Evolutionary conservation across 1,140 invertebrate species (phyloP), one percentile per base, ranked within the genome.

Genomic region (Tetragnatha versicolor): DNA sequence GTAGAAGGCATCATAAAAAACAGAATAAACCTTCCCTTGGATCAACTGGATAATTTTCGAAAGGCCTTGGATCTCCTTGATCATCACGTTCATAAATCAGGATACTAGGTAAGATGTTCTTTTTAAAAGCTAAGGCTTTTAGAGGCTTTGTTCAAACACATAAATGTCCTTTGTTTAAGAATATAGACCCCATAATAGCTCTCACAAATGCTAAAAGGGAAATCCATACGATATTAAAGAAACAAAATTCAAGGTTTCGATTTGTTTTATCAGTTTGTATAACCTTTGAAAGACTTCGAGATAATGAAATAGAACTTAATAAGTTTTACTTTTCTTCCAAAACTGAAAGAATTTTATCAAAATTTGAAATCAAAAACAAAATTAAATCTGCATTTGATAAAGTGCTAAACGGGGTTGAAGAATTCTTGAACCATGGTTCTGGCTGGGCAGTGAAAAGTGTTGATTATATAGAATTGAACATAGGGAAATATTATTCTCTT

Each of bases 401-500:
- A 39, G 39, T 70, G 9, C 27, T 39, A n/a, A 22, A 53, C 37
- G 22, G 17, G 27, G 55, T 55, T 55, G 49, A 37, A 14, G 22
- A 55, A 25, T 55, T 70, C 58, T 25, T 70, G 6, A 53, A 42
- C 22, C 17, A 45, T 55, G 49, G 49, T 2, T 29, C 9, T 55
- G 68, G 68, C 10, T 70, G 68, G 68, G 20, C 17, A 14, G 27
- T 70, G 31, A 55, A 55, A 45, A 35, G 47, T n/a, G 42, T 70
- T 37, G n/a, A 70, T 53, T 70, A 27, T 29, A 37, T 70, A 22
- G 47, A 70, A 31, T 4, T 70, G 3, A 31, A 70, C 31, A 33
- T 55, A 14, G 68, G 68, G 27, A 51, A 29, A 22, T 70, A 70
- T 70, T 20, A 20, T 9, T 3, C 22, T 20, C 6, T 51, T 51